These are phyloP conservation scores for Phyllotis vaccarum DNA, from an alignment of 2,797 vertebrate species.

Conservation along the genomic window DNA sequence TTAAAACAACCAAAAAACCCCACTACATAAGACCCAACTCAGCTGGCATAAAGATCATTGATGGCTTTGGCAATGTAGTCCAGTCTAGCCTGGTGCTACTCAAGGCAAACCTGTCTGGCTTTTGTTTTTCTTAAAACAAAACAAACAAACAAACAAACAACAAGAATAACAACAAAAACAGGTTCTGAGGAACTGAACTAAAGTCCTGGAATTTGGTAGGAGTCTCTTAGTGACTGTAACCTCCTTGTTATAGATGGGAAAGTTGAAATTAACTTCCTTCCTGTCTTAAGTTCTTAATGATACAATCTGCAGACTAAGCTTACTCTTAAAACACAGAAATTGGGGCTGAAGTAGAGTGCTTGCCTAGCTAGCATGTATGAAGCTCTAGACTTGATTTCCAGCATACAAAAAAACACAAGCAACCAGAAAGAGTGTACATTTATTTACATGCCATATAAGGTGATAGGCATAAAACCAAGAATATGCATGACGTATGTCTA, in stretches of 20 bases:
- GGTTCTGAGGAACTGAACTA: background rate
- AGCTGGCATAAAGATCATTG: conserved; percentile 20
- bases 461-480: conserved; percentile 1
- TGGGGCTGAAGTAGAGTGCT: background rate
- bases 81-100: background rate
- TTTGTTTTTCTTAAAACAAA: too few species aligned
- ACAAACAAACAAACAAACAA: too few species aligned
- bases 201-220: conserved; percentile 24
- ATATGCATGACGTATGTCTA: background rate
- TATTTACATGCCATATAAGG: conserved; percentile 31
- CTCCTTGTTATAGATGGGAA: conserved; percentile 16
- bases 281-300: conserved; percentile 28
- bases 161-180: too few species aligned
- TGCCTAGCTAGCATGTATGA: background rate
- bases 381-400: background rate
- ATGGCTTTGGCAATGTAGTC: background rate
- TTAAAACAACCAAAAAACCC: conserved; percentile 39
- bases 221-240: background rate
- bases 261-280: conserved; percentile 66
- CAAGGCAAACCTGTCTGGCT: background rate
- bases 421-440: conserved; percentile 6
- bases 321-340: conserved; percentile 61
- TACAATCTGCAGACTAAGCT: conserved; percentile 41
- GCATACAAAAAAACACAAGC: background rate
- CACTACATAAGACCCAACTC: background rate